Evolutionary conservation across 2,888 invertebrate genomes (phyloP), one percentile per base, ranked within the genome.

Genomic region (Ethmia dodecea): DNA sequence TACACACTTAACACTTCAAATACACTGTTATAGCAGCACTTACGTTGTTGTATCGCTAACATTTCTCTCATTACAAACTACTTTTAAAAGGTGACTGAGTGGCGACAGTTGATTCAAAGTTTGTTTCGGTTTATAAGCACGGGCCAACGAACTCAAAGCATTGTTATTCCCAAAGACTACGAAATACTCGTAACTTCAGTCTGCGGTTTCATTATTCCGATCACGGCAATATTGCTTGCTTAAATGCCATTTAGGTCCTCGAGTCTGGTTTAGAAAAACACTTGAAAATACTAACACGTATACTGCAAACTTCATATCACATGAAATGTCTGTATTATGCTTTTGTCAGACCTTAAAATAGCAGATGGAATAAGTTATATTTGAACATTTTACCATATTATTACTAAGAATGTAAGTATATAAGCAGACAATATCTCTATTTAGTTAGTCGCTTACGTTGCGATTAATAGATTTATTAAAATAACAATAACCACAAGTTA

Each of bases 131-230:
- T 47, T 49, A 56, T 76, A 68, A 64, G 54, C 66, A 69, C 69
- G 70, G 83, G 81, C 69, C 78, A 71, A 65, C 77, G 84, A 86
- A 81, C 84, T 76, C 40, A 36, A 34, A 58, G 57, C 73, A 81
- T 80, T 77, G 71, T 75, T 78, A 80, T 80, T 79, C 77, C 74
- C 68, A 70, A 76, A 78, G 73, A 70, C 75, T 66, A 71, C 68
- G 49, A 61, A 66, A 65, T 59, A 13, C 9, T 13, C 28, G 13
- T n/a, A 61, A 61, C 59, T 74, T 64, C 65, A 61, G 58, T 55
- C 54, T 45, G 47, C 50, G 42, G 49, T 51, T 70, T 69, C 53
- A 60, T 62, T 74, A 84, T 83, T 74, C 81, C 47, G 47, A 64
- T 69, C 84, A 83, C 83, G 74, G 49, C 39, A 49, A 42, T 49